Conservation (phyloP, 2,888 invertebrate species). For the Criorhina ranunculi region DNA sequence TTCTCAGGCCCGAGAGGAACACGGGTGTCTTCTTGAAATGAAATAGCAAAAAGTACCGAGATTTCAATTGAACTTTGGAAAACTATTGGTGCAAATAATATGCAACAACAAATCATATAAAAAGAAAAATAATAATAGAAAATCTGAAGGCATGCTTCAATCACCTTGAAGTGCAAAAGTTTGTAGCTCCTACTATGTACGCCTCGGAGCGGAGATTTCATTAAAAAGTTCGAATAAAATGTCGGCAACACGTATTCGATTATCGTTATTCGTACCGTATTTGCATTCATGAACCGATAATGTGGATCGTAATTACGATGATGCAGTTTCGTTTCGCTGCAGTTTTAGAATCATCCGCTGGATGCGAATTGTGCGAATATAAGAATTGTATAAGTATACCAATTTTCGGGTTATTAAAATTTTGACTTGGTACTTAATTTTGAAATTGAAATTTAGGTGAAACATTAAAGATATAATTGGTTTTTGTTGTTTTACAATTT, state of each 20-base stretch:
- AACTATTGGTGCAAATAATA: not conserved
- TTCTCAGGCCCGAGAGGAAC: not conserved
- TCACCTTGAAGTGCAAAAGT: slow-evolving; percentile 4
- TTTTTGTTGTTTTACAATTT: too few species aligned
- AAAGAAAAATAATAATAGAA: slow-evolving; percentile 8
- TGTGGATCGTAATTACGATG: slow-evolving; percentile 1
- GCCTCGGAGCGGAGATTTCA: not conserved
- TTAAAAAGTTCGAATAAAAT: slow-evolving; percentile 24
- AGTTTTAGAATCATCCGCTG: not conserved
- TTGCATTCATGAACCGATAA: slow-evolving; percentile 9
- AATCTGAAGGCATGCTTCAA: slow-evolving; percentile 4
- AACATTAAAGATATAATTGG: too few species aligned
- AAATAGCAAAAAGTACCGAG: not conserved
- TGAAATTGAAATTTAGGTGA: too few species aligned
- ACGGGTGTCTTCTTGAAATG: not conserved
- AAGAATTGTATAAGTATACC: not conserved
- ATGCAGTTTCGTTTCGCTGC: not conserved
- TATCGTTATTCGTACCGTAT: slow-evolving; percentile 14
- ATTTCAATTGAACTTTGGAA: slow-evolving; percentile 1
- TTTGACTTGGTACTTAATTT: not conserved
- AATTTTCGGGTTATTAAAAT: not conserved
- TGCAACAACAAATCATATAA: too few species aligned
- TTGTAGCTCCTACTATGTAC: slow-evolving; percentile 15
- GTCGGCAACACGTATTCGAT: slow-evolving; percentile 33
- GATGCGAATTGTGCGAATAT: not conserved